These are phyloP conservation scores for Emydoidea blandingii DNA, from an alignment of 2,797 vertebrate genomes.

Conservation along the genomic window DNA sequence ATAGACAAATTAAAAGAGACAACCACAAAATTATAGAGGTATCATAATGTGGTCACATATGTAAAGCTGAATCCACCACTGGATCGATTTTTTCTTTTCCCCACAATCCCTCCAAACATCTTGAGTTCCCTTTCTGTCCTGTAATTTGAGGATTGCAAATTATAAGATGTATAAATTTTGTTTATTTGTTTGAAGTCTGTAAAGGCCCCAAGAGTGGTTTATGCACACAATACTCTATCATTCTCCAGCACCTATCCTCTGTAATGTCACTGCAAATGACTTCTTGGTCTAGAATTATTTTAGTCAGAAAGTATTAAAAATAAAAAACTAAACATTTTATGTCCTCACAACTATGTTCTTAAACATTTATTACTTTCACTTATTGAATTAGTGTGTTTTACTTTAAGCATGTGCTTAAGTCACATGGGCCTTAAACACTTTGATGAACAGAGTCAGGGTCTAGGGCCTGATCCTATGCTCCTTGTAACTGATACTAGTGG, in stretches of 20 bases:
- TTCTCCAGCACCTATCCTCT: neutral
- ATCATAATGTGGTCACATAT: neutral
- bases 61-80: rapidly evolving
- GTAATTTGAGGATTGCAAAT: neutral
- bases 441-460: neutral
- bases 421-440: conserved; percentile 28
- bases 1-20: neutral
- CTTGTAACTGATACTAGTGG: neutral
- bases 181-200: neutral
- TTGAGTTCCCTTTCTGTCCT: neutral
- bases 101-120: neutral
- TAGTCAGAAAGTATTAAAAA: neutral
- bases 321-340: neutral
- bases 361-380: neutral
- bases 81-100: neutral
- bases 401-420: conserved; percentile 44
- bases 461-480: neutral
- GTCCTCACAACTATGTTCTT: neutral
- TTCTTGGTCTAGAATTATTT: neutral
- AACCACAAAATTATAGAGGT: neutral
- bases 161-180: neutral
- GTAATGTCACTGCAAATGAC: neutral
- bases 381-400: neutral
- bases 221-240: rapidly evolving
- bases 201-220: neutral